Base-by-base conservation (phyloP, 1,140 invertebrate species). In the Phthorimaea operculella region DNA sequence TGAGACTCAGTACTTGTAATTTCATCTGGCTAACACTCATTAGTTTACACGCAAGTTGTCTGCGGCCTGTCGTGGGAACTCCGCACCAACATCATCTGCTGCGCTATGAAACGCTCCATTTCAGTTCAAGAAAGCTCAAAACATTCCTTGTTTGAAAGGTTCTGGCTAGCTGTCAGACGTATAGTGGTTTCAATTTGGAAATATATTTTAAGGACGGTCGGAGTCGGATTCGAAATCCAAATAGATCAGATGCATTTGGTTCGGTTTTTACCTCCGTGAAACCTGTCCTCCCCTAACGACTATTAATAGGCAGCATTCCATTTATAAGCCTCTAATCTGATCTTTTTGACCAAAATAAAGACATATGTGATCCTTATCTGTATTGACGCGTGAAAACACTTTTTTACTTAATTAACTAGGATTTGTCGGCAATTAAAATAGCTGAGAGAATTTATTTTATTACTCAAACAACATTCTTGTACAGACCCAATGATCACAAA, bases 21-120 rank as follows among this genome's bases (percentile, higher is more conserved):
- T 64, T 72, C 68, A 83, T 80, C 68, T 77, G 68, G 65, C 59
- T 58, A 66, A 61, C 62, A 66, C 72, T 73, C 69, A 76, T 83
- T 77, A 77, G 59, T 59, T 64, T 62, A 57, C 63, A 62, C 62
- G 60, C 68, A 68, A 63, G 45, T 65, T 62, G 56, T 58, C 51
- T 56, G 52, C 62, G 55, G 39, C 51, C 48, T 52, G 56, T 66
- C 77, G 79, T 83, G 79, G 70, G 79, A 83, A 82, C 53, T 47
- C 33, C 47, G 52, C 57, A 59, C 52, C 57, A 60, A 62, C 56
- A 59, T 61, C 64, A 64, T 66, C 61, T 69, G 62, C 51, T 39
- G 33, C 49, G 21, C 52, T 58, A 52, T 51, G 64, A 62, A 64
- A 60, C 58, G 57, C 36, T 65, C 50, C 52, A 62, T 62, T 63